Conservation (phyloP, 37 sponge, comb jelly and placozoan genomes). For the Spongilla lacustris region DNA sequence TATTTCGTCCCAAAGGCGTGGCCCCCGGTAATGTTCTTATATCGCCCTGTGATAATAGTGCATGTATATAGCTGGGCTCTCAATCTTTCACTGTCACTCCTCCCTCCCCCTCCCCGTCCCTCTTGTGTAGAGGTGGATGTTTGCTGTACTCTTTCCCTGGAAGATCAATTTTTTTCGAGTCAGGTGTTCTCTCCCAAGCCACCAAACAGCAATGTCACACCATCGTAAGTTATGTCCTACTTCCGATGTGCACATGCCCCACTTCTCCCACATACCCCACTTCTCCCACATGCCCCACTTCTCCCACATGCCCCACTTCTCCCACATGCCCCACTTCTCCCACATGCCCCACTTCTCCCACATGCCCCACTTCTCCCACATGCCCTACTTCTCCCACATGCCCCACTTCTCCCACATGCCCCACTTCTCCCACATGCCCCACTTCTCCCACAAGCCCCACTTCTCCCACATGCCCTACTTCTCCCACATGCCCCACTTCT, state of each 20-base stretch:
- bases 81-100: background rate
- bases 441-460: too few species aligned
- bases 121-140: conserved; percentile 21
- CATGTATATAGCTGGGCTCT: too few species aligned
- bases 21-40: background rate
- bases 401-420: too few species aligned
- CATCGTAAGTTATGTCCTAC: background rate
- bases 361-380: too few species aligned
- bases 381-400: too few species aligned
- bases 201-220: background rate
- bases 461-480: too few species aligned
- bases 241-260: background rate
- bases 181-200: conserved; percentile 23
- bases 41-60: background rate
- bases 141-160: conserved; percentile 43
- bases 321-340: too few species aligned
- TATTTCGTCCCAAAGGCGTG: conserved; percentile 42
- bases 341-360: too few species aligned
- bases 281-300: background rate
- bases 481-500: too few species aligned
- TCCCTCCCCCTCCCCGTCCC: background rate
- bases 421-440: too few species aligned
- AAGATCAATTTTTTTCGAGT: conserved; percentile 35
- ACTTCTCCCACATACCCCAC: background rate
- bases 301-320: background rate